These are phyloP conservation scores for Melanotaenia nigrans DNA, from an alignment of 2,797 vertebrate genomes.

Conservation along the genomic window DNA sequence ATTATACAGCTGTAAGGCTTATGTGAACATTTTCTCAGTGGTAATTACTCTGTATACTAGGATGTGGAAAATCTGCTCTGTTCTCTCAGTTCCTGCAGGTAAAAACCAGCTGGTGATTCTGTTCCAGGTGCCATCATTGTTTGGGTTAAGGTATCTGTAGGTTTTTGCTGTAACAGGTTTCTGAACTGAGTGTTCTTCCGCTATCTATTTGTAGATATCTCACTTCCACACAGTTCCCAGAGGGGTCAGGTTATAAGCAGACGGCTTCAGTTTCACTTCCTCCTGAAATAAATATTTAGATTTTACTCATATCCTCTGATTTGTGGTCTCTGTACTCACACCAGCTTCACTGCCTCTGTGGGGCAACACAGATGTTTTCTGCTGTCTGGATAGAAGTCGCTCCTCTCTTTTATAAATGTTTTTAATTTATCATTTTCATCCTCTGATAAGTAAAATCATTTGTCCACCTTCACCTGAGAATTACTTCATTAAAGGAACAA, in stretches of 20 bases:
- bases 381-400: no score
- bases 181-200: not conserved
- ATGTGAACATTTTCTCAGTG: no score
- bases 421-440: not conserved
- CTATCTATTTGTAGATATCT: not conserved
- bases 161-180: not conserved
- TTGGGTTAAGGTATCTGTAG: not conserved
- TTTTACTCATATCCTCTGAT: not conserved
- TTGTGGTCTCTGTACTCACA: not conserved
- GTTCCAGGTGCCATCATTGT: not conserved
- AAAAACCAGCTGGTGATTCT: no score
- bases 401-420: no score
- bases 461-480: not conserved
- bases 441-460: not conserved
- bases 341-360: no score
- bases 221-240: not conserved
- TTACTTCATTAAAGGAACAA: not conserved
- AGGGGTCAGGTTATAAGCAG: not conserved
- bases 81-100: no score
- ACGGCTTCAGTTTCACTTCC: constrained; percentile 9
- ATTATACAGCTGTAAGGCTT: no score
- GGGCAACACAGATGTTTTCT: no score
- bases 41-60: no score
- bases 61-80: no score
- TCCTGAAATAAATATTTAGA: constrained; percentile 41